These are phyloP conservation scores for Frieseomelitta varia DNA, from an alignment of 1,140 invertebrate species.

Conservation along the genomic window DNA sequence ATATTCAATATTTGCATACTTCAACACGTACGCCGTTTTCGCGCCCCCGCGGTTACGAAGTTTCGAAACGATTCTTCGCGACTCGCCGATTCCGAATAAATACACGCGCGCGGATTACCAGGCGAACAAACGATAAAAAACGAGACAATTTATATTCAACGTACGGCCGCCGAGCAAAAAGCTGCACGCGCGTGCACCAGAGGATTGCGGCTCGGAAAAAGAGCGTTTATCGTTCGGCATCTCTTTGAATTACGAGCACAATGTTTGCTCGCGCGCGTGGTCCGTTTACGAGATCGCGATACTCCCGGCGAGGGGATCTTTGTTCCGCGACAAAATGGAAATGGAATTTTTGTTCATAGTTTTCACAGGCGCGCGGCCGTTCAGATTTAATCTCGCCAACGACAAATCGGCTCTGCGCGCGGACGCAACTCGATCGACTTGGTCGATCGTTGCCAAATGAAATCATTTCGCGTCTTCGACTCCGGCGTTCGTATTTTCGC, in stretches of 20 bases:
- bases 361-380: constrained; percentile 31
- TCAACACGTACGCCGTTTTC: too few relatives aligned
- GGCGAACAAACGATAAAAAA: not conserved
- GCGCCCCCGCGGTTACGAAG: too few relatives aligned
- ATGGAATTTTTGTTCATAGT: constrained; percentile 47
- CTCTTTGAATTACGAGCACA: constrained; percentile 49
- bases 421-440: constrained; percentile 45
- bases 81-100: not conserved
- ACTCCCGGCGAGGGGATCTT: not conserved
- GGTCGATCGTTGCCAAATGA: not conserved
- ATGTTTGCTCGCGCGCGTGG: constrained; percentile 23
- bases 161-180: not conserved
- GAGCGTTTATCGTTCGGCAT: constrained; percentile 52
- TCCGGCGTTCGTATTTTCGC: too few relatives aligned
- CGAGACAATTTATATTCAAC: constrained; percentile 29
- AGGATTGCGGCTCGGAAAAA: constrained; percentile 19
- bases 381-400: constrained; percentile 50
- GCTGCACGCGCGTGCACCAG: not conserved
- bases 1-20: too few relatives aligned
- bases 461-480: not conserved
- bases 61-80: not conserved
- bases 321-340: constrained; percentile 36
- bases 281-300: constrained; percentile 39
- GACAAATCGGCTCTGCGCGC: constrained; percentile 44
- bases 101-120: not conserved